Evolutionary conservation across 2,797 vertebrate species (phyloP), one percentile per base, ranked within the genome.

Genomic region (Trachurus trachurus): DNA sequence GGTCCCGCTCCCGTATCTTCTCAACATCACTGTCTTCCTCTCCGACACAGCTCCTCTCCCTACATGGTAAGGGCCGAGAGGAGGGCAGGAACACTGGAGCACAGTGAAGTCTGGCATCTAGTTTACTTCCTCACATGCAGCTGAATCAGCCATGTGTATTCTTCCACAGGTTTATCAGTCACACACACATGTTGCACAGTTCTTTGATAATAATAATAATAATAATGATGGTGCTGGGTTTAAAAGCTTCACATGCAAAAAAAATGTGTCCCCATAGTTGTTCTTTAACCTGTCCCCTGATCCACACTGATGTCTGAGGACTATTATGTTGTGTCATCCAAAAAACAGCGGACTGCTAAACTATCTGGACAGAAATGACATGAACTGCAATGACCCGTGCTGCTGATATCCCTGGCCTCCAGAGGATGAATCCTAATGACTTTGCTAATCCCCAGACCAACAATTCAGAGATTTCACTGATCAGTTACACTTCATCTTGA

Each of bases 31-130:
- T 77, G 74, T 86, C 74, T 71, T 60, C 60, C 53, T 58, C 61
- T 66, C 44, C 22, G 22, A 71, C 63, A 49, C 68, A 50, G 66
- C 78, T 62, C 37, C 64, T 85, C 60, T 90, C 92, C 89, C 83
- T 94, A 92, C 81, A 93, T 87, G 90, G 92, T 86, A 22, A 83
- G 77, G 83, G 82, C 75, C 60, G 21, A 0, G 65, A 78, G 42
- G 52, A 82, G 81, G 75, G 72, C 71, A 82, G 69, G 39, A 8
- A 58, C 44, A 62, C 71, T 76, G 66, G 70, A 79, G 31, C 71
- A 70, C 74, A 86, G 59, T 70, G 15, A 73, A 29, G 47, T 69
- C 74, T 71, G 72, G 71, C 54, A 67, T 82, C 49, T 71, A 57
- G 49, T 79, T 81, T 61, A 73, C 64, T 76, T 67, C 64, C 54